A percentile compares a stretch with the other conserved stretches of the same genome.
phyloP scores from a whole-genome alignment of 2,888 invertebrate genomes.

The Acrocyrtus sp. region DNA sequence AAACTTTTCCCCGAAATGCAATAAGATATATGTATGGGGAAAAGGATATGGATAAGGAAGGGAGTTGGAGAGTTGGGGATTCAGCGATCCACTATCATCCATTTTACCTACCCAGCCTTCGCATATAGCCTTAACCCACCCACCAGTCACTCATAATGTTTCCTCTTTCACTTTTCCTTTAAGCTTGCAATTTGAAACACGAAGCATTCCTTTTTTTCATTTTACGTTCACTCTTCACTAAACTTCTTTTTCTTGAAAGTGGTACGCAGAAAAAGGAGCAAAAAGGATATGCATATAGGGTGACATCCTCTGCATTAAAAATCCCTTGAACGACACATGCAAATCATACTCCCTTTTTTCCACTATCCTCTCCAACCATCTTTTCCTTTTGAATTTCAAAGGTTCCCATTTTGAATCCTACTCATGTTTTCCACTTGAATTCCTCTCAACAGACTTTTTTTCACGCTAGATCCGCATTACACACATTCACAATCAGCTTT shows the following conservation, averaged over 20 bases:
- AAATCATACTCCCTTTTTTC: slow-evolving; percentile 40
- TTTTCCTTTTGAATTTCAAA: slow-evolving; percentile 6
- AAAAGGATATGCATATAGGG: slow-evolving; percentile 16
- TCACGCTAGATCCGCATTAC: slow-evolving; percentile 4
- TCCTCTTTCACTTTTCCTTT: no score
- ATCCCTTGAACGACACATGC: slow-evolving; percentile 40
- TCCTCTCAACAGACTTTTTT: slow-evolving; percentile 38
- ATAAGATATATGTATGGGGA: no score
- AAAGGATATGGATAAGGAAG: no score
- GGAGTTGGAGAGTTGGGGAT: no score
- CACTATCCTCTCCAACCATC: slow-evolving; percentile 14
- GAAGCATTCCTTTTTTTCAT: slow-evolving; percentile 8
- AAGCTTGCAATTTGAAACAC: slow-evolving; percentile 13
- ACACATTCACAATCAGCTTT: no score
- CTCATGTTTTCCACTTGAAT: slow-evolving; percentile 48
- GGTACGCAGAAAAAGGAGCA: slow-evolving; percentile 13
- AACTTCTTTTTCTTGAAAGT: no score
- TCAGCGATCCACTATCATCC: no score
- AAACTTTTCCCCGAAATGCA: no score
- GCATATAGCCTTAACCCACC: no score
- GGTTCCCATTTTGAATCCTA: slow-evolving; percentile 42
- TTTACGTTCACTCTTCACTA: no score
- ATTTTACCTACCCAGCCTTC: no score
- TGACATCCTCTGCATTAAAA: slow-evolving; percentile 43
- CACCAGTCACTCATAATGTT: no score